Conservation (phyloP, 1,140 invertebrate species). For the Scaptomyza graminum region DNA sequence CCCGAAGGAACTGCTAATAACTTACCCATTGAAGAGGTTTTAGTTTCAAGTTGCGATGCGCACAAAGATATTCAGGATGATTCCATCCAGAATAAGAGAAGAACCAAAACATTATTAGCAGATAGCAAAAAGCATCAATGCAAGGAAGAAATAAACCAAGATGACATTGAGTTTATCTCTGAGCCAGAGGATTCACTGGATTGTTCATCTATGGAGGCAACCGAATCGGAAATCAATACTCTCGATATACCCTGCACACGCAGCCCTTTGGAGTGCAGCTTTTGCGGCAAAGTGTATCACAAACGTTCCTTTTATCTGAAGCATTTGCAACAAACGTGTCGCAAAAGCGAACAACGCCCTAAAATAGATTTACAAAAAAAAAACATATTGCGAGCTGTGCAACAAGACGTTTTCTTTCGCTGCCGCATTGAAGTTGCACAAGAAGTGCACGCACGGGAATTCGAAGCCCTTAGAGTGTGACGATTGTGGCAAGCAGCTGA, state of each 20-base stretch:
- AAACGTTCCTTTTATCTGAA: constrained; percentile 61
- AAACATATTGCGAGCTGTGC: constrained; percentile 63
- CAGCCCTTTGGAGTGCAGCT: constrained; percentile 34
- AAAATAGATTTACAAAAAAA: constrained; percentile 27
- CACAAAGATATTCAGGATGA: not conserved
- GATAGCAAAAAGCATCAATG: not conserved
- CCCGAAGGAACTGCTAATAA: not conserved
- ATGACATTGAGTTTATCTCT: constrained; percentile 6
- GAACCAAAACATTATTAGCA: not conserved
- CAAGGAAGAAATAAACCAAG: not conserved
- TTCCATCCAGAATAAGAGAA: constrained; percentile 5
- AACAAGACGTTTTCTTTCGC: constrained; percentile 73
- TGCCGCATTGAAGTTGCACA: constrained; percentile 71
- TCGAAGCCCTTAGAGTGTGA: constrained; percentile 84
- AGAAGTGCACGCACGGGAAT: constrained; percentile 83
- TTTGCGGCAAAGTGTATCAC: constrained; percentile 52
- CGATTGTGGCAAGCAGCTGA: constrained; percentile 84
- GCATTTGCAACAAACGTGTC: constrained; percentile 50
- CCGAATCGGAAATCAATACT: not conserved
- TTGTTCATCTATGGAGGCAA: not conserved
- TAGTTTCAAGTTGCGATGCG: constrained; percentile 18
- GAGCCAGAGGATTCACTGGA: not conserved
- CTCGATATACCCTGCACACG: constrained; percentile 28
- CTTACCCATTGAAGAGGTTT: constrained; percentile 28
- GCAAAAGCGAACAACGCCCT: not conserved